Base-by-base conservation (phyloP, 1,140 invertebrate genomes). In the Solen grandis region DNA sequence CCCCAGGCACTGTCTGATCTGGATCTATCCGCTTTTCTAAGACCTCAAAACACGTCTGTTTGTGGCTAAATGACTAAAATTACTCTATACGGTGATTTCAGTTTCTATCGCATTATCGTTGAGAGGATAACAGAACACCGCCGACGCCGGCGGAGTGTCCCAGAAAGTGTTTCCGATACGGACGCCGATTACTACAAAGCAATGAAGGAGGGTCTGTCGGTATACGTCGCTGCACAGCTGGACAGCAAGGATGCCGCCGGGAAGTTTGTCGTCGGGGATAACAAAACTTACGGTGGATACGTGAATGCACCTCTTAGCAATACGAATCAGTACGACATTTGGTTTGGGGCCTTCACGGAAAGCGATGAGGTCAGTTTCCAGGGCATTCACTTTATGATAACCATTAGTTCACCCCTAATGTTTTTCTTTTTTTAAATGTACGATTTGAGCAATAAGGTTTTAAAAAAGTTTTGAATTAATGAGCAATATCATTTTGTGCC, bases 211-310 rank as follows among this genome's bases (percentile, higher is more conserved):
- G 95, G 94, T 14, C 86, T 95, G 5, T 94, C 94, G 16, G 97
- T 96, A 89, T 97, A 97, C 85, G 95, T 97, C 31, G 94, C 96
- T 29, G 97, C 95, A 1, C 95, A 96, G 91, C 92, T 97, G 70
- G 89, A 93, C 36, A 74, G 84, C 68, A 70, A 69, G 62, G 29
- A 3, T 22, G 57, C 57, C 19, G 50, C 50, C n/a, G 93, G 88
- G 31, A 92, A 93, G 35, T 98, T 98, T 92, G 92, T 94, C 4
- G 94, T 98, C 55, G 97, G 97, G 19, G 95, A 97, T 93, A 94
- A 94, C 25, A 93, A 92, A 69, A 94, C 92, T 5, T 96, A 97
- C 88, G 95, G 96, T 76, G 94, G 94, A 0, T 97, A 95, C 89
- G 95, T 94, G 70, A 98, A 98, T 93, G 95, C 94, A 16, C 96